Percentiles rank a stretch among this genome's conserved stretches.
These are phyloP conservation scores for Lagria hirta DNA, from an alignment of 2,888 invertebrate genomes.

Conservation along the genomic window DNA sequence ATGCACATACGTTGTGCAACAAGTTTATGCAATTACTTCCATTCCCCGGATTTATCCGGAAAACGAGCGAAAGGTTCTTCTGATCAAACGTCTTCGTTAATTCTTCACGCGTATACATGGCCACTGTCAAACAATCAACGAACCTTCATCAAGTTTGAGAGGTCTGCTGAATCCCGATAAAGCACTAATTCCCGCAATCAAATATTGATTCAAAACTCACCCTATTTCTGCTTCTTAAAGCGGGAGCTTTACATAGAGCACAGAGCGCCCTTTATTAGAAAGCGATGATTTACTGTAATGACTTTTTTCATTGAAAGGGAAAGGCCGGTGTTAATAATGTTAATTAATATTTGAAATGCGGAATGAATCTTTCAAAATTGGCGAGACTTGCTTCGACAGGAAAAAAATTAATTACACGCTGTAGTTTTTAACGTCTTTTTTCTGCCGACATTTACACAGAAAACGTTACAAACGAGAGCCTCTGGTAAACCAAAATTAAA, in stretches of 20 bases:
- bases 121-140: slow-evolving; percentile 56
- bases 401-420: slow-evolving; percentile 26
- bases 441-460: too few relatives aligned
- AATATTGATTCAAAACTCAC: slow-evolving; percentile 57
- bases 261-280: slow-evolving; percentile 57
- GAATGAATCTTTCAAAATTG: slow-evolving; percentile 47
- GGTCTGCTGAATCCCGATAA: slow-evolving; percentile 57
- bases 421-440: too few relatives aligned
- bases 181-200: slow-evolving; percentile 58
- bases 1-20: slow-evolving; percentile 7
- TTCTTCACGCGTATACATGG: slow-evolving; percentile 54
- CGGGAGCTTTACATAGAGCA: slow-evolving; percentile 52
- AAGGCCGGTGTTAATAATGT: slow-evolving; percentile 62
- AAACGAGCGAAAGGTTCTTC: too few relatives aligned
- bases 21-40: slow-evolving; percentile 17
- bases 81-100: slow-evolving; percentile 50
- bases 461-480: too few relatives aligned
- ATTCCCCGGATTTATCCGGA: too few relatives aligned
- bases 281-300: slow-evolving; percentile 64
- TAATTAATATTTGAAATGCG: slow-evolving; percentile 63
- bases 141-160: slow-evolving; percentile 55
- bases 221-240: slow-evolving; percentile 48
- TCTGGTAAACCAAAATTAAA: too few relatives aligned
- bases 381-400: too few relatives aligned
- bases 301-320: slow-evolving; percentile 56